Conservation (phyloP, 2,888 invertebrate species). For the Cacoxenus indagator region DNA sequence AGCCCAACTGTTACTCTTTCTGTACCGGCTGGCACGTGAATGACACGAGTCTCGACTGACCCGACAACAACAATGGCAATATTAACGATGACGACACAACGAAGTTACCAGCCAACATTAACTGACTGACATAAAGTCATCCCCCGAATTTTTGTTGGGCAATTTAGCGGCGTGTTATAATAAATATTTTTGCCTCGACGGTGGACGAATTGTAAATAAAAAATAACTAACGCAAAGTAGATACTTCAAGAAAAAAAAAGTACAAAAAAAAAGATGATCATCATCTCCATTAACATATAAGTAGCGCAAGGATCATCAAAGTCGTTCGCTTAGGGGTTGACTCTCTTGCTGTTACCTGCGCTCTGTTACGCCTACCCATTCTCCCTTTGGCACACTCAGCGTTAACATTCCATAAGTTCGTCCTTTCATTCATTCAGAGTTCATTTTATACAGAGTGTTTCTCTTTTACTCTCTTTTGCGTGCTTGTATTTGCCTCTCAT, state of each 20-base stretch:
- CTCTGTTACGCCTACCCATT: conserved; percentile 46
- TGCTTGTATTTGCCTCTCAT: conserved; percentile 16
- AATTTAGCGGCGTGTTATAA: conserved; percentile 34
- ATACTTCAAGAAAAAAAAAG: conserved; percentile 4
- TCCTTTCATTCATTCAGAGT: not conserved
- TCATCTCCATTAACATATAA: conserved; percentile 56
- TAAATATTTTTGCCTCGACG: conserved; percentile 56
- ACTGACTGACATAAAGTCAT: conserved; percentile 40
- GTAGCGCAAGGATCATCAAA: conserved; percentile 40
- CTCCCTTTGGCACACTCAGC: not conserved
- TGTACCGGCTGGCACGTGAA: conserved; percentile 44
- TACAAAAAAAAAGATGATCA: conserved; percentile 44
- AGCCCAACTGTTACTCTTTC: conserved; percentile 8
- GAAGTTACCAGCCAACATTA: conserved; percentile 32
- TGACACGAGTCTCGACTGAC: conserved; percentile 37
- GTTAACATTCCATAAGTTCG: not conserved
- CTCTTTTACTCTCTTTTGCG: not conserved
- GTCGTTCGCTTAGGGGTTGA: conserved; percentile 50
- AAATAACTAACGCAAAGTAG: not conserved
- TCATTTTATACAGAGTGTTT: no score
- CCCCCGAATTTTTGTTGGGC: conserved; percentile 17
- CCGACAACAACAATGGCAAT: not conserved
- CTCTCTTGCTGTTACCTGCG: conserved; percentile 14
- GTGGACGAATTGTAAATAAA: conserved; percentile 52
- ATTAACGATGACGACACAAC: conserved; percentile 4